Evolutionary conservation across 2,113 vertebrate species (phyloP), one percentile per base, ranked within the genome.

Genomic region (Sapayoa aenigma): DNA sequence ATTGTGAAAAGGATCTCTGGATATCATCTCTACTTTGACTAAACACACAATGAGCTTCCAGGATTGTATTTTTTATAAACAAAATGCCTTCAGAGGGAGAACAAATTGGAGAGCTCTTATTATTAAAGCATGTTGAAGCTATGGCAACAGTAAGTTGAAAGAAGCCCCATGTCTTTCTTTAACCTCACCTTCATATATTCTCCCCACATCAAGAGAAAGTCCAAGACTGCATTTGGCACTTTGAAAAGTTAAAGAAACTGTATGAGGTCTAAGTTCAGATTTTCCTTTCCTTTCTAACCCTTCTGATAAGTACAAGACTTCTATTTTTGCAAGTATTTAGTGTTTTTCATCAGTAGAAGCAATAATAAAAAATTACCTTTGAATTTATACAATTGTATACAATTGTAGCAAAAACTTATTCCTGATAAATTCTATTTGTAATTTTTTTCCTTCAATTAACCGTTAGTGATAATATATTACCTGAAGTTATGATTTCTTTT

Each of bases 21-120:
- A 69, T 14, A 65, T 39, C 33, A 56, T 30, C 18, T 62, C 66
- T 92, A 78, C 63, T 97, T 91, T 90, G 82, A 92, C 90, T 97
- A 96, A 97, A 96, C 74, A 96, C 91, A 94, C 52, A 93, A 66
- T 92, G 65, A 86, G 96, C 96, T 94, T 95, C 73, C 49, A 97
- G 81, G 92, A 74, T 88, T 60, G 81, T 71, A 88, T 94, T 96
- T 97, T 96, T 96, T 42, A 73, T 91, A 92, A 94, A 94, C 37
- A 96, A 96, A 96, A 96, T 93, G 75, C 86, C 87, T 90, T 78
- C 33, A 93, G 79, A 95, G 59, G 68, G 84, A 94, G 72, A 95
- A 97, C 78, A 62, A 65, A 89, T 87, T 84, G 73, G 69, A 89
- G 59, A 41, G 79, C 60, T 89, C 67, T 89, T 95, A 46, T 60